Evolutionary conservation across 1,140 invertebrate genomes (phyloP), one percentile per base, ranked within the genome.

Genomic region (Drosophila pallidifrons): DNA sequence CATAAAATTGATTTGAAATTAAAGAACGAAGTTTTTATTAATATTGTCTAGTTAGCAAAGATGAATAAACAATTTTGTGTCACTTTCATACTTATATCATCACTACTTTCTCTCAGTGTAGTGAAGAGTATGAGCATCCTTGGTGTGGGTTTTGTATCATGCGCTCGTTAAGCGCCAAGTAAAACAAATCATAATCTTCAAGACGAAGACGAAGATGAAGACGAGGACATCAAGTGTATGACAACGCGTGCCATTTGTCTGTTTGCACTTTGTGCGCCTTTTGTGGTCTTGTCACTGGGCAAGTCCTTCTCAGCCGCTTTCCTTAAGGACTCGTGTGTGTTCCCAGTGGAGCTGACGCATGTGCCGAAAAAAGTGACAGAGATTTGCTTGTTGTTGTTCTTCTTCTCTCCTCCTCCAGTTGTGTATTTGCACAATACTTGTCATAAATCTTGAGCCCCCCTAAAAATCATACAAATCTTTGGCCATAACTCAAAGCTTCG

Each of bases 151-250:
- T 1, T 76, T 82, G 82, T 88, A 89, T 89, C 80, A 88, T 88
- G 87, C 46, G 75, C 79, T 75, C 77, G 82, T 91, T 88, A 81
- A 83, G 82, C 70, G 74, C 46, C 75, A 87, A 81, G 80, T 73
- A 82, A 87, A 88, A 90, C 87, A 91, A 91, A 91, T 91, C 88
- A 91, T 86, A 91, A 91, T 91, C 82, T 83, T 72, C 59, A 70
- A 88, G 85, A 79, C 77, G 77, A 77, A 43, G 45, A 69, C 69
- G 20, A 25, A 20, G 16, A 47, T 20, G 6, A 10, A 38, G 20
- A 25, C 20, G 8, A 11, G 1, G 30, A 55, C 35, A 75, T 74
- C 60, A 73, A 87, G 64, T 60, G 58, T 86, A 82, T 86, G 82
- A 82, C 80, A 88, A 67, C 66, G 85, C 81, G 80, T 88, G 83